Conservation (phyloP, 2,888 invertebrate species). For the Trilocha varians region DNA sequence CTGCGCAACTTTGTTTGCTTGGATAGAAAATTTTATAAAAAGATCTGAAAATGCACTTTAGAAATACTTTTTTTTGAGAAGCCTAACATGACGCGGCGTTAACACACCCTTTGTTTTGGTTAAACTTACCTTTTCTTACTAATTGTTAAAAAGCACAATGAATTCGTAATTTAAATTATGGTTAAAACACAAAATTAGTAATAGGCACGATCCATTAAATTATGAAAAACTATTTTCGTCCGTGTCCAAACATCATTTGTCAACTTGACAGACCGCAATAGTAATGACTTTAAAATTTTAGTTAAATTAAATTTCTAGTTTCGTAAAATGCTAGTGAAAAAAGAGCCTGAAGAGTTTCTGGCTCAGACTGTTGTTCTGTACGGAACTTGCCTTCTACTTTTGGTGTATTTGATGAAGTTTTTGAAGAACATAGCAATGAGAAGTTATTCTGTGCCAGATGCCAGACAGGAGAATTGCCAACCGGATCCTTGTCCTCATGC, state of each 20-base stretch:
- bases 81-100: too few relatives aligned
- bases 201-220: too few relatives aligned
- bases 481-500: not conserved
- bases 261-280: not conserved
- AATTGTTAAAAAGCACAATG: too few relatives aligned
- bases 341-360: slow-evolving; percentile 22
- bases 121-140: too few relatives aligned
- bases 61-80: too few relatives aligned
- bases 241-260: not conserved
- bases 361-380: slow-evolving; percentile 27
- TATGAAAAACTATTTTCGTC: not conserved
- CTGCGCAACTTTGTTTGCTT: too few relatives aligned
- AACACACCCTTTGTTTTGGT: too few relatives aligned
- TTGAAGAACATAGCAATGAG: slow-evolving; percentile 17
- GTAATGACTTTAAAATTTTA: slow-evolving; percentile 7
- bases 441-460: slow-evolving; percentile 3
- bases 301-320: slow-evolving; percentile 2
- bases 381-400: slow-evolving; percentile 22
- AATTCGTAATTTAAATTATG: too few relatives aligned
- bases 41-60: too few relatives aligned
- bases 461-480: not conserved
- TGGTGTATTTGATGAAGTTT: slow-evolving; percentile 29
- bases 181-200: too few relatives aligned
- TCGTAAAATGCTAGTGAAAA: slow-evolving; percentile 32
- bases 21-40: too few relatives aligned